These are phyloP conservation scores for Punctoribates punctum DNA, from an alignment of 2,888 invertebrate genomes.

Conservation along the genomic window DNA sequence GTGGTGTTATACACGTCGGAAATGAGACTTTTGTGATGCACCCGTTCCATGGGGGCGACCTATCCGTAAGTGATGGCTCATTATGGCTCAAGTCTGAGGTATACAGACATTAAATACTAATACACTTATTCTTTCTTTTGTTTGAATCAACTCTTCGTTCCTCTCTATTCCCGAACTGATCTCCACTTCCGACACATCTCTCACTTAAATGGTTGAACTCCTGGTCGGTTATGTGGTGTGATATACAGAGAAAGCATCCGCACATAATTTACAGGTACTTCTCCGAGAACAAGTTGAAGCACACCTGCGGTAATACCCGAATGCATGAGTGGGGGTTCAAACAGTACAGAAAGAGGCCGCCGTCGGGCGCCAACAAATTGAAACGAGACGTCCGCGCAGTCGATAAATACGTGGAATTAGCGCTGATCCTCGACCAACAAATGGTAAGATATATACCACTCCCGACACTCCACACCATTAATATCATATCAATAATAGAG, in stretches of 20 bases:
- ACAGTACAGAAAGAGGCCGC: slow-evolving; percentile 49
- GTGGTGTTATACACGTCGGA: slow-evolving; percentile 93
- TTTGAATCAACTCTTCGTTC: not conserved
- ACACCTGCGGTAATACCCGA: slow-evolving; percentile 49
- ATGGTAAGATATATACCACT: slow-evolving; percentile 63
- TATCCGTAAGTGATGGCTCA: slow-evolving; percentile 70
- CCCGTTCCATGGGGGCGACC: slow-evolving; percentile 93
- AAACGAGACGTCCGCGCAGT: slow-evolving; percentile 77
- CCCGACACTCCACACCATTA: not conserved
- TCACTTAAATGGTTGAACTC: not conserved
- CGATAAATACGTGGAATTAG: slow-evolving; percentile 92
- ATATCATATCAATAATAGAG: not conserved
- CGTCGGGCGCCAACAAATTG: slow-evolving; percentile 44
- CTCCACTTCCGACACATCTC: not conserved
- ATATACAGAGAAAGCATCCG: slow-evolving; percentile 83
- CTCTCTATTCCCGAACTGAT: not conserved
- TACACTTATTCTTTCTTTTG: slow-evolving; percentile 19
- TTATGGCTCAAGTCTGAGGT: slow-evolving; percentile 7
- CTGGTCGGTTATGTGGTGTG: slow-evolving; percentile 1
- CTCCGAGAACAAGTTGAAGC: slow-evolving; percentile 74
- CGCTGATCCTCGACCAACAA: slow-evolving; percentile 89
- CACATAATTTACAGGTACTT: slow-evolving; percentile 84
- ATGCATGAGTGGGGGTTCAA: slow-evolving; percentile 51
- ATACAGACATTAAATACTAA: not conserved
- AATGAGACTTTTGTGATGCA: slow-evolving; percentile 98